Percentiles rank a stretch among this genome's conserved stretches.
phyloP scores from a whole-genome alignment of 1,140 invertebrate species.

The Tetramorium parvispinum region DNA sequence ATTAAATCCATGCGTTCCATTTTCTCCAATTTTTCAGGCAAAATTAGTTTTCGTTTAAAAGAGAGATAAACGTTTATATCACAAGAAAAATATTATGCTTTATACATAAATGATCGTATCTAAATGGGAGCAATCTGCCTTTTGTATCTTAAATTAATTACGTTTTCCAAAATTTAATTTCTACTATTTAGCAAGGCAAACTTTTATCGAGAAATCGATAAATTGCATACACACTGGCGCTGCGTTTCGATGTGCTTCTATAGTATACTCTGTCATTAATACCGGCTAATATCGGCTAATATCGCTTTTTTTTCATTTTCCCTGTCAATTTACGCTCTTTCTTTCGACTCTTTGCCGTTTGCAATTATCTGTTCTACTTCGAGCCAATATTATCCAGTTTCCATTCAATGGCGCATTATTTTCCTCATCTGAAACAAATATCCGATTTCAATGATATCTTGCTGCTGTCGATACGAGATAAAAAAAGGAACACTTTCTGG shows the following conservation, averaged over 20 bases:
- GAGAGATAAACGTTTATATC: not conserved
- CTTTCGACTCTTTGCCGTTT: not conserved
- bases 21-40: slow-evolving; percentile 2
- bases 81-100: not conserved
- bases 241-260: not conserved
- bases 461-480: not conserved
- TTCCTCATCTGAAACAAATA: slow-evolving; percentile 78
- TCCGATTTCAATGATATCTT: slow-evolving; percentile 72
- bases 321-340: not conserved
- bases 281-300: not conserved
- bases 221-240: not conserved
- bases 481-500: slow-evolving; percentile 14
- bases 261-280: not conserved
- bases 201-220: not conserved
- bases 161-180: not conserved
- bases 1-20: not conserved
- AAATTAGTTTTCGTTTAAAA: slow-evolving; percentile 25
- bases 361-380: slow-evolving; percentile 65
- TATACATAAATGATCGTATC: not conserved
- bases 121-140: not conserved
- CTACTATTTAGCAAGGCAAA: not conserved
- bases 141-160: not conserved
- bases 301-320: not conserved
- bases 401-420: slow-evolving; percentile 73
- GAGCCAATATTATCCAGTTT: slow-evolving; percentile 13